Percentiles rank a stretch among this genome's conserved stretches.
These are phyloP conservation scores for Drosophila barbarae DNA, from an alignment of 2,888 invertebrate species.

Conservation along the genomic window DNA sequence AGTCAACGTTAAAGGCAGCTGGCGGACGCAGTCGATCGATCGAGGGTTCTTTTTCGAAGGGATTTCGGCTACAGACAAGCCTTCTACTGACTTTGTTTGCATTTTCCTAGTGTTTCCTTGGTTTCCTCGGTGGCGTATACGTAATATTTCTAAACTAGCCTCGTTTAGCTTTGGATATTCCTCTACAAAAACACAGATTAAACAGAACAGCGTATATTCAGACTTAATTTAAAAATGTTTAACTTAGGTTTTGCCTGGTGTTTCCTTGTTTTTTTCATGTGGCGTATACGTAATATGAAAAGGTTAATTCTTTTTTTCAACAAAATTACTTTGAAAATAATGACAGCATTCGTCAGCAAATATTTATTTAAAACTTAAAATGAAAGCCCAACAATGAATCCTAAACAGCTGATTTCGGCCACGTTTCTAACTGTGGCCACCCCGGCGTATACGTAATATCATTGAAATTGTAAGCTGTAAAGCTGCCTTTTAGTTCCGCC, in stretches of 20 bases:
- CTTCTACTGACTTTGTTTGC: neutral
- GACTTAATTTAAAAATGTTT: too few species aligned
- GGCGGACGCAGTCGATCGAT: conserved; percentile 8
- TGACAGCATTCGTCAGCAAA: neutral
- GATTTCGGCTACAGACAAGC: too few species aligned
- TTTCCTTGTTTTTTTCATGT: neutral
- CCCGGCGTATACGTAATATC: conserved; percentile 34
- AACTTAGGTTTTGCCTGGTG: neutral
- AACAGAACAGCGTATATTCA: neutral
- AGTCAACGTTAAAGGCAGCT: conserved; percentile 7
- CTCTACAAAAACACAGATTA: neutral
- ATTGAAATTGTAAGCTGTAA: neutral
- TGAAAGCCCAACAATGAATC: neutral
- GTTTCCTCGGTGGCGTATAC: conserved; percentile 22
- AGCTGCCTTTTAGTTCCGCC: conserved; percentile 5
- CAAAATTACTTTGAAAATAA: neutral
- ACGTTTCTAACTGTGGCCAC: neutral
- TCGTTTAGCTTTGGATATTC: conserved; percentile 3
- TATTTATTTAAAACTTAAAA: too few species aligned
- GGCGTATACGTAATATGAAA: conserved; percentile 1
- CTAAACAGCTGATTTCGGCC: neutral
- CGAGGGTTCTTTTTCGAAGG: neutral
- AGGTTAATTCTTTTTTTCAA: neutral
- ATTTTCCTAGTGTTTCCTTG: conserved; percentile 1
- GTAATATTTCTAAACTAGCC: conserved; percentile 14